Evolutionary conservation across 2,888 invertebrate genomes (phyloP).

Genomic region (Hemicrepidius hirtus): DNA sequence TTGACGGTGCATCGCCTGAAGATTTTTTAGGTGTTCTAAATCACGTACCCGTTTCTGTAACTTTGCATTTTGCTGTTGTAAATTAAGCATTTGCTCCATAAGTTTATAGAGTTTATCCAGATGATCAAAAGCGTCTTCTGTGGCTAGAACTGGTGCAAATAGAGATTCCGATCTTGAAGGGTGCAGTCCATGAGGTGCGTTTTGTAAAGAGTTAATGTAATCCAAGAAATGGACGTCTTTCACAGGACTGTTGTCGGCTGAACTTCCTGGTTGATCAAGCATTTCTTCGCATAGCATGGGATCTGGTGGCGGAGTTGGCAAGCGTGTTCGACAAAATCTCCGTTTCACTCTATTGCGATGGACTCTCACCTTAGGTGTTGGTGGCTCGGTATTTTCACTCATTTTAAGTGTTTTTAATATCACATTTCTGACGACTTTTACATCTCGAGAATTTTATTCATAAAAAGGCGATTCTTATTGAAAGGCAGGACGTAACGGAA

Average conservation of each 20-base stretch:
- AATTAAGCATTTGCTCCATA: conserved; percentile 83
- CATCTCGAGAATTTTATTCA: neutral
- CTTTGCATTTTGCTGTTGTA: conserved; percentile 83
- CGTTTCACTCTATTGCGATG: conserved; percentile 53
- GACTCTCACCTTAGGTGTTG: conserved; percentile 31
- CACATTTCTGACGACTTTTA: conserved; percentile 2
- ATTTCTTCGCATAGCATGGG: conserved; percentile 59
- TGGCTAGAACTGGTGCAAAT: conserved; percentile 76
- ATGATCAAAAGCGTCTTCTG: conserved; percentile 84
- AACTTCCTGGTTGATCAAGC: conserved; percentile 34
- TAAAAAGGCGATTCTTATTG: neutral
- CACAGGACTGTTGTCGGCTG: conserved; percentile 54
- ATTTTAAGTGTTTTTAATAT: conserved; percentile 36
- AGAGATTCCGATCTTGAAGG: conserved; percentile 74
- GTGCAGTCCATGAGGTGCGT: conserved; percentile 50
- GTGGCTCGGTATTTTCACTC: conserved; percentile 39
- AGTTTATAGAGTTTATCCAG: conserved; percentile 85
- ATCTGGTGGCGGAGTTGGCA: conserved; percentile 73
- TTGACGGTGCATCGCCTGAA: conserved; percentile 77
- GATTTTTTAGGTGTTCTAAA: conserved; percentile 81
- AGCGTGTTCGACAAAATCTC: conserved; percentile 62
- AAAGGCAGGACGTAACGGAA: no score
- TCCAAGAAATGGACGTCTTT: conserved; percentile 72
- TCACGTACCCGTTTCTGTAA: conserved; percentile 82
- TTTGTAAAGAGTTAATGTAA: conserved; percentile 70